A percentile compares a stretch with the other conserved stretches of the same genome.
Evolutionary conservation across 2,797 vertebrate species (phyloP).

Genomic region (Pampus argenteus): DNA sequence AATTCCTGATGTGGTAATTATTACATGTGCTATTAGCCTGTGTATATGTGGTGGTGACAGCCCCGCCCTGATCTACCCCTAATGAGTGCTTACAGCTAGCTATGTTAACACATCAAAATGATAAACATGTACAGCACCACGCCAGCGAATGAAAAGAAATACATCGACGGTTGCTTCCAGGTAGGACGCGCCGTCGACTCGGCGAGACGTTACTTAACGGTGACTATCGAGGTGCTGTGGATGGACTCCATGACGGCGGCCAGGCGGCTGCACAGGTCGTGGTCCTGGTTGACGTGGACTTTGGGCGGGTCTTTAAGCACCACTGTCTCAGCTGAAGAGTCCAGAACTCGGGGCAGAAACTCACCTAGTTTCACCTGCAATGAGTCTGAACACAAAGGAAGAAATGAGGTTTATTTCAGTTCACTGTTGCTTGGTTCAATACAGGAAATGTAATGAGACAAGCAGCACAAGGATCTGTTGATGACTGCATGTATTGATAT

Average conservation of each 20-base stretch:
- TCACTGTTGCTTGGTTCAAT: not conserved
- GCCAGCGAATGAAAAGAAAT: constrained; percentile 22
- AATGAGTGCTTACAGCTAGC: not conserved
- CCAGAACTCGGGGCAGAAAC: constrained; percentile 93
- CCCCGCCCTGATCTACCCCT: constrained; percentile 3
- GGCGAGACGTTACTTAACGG: constrained; percentile 84
- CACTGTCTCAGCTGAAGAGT: constrained; percentile 89
- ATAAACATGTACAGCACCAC: constrained; percentile 22
- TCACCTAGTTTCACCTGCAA: constrained; percentile 92
- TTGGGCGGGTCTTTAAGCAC: constrained; percentile 95
- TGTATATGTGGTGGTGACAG: not conserved
- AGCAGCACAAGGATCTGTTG: too few species aligned
- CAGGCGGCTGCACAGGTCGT: constrained; percentile 95
- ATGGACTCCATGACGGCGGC: constrained; percentile 97
- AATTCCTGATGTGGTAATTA: not conserved
- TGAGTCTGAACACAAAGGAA: constrained; percentile 80
- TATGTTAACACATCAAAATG: constrained; percentile 17
- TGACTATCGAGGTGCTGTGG: constrained; percentile 86
- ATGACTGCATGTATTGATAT: too few species aligned
- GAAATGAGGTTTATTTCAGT: not conserved
- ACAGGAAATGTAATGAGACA: too few species aligned
- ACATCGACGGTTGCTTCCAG: constrained; percentile 10
- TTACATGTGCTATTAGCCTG: constrained; percentile 1
- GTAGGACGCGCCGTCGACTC: constrained; percentile 1
- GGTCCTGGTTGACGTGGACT: constrained; percentile 91